Conservation (phyloP, 92 coral and sea anemone species). For the Phenganax marumi region DNA sequence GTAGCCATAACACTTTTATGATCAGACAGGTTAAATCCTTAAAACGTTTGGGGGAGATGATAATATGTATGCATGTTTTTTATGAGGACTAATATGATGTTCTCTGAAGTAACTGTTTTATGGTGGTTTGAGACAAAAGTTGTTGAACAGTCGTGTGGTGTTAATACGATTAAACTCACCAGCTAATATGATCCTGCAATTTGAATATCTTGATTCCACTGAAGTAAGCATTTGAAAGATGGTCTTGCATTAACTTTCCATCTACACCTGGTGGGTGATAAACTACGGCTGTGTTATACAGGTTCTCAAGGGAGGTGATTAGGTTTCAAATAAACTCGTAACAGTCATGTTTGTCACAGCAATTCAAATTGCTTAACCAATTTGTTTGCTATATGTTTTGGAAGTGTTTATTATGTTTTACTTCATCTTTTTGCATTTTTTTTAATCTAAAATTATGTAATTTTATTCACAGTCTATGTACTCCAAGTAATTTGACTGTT, state of each 20-base stretch:
- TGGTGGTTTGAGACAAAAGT: slow-evolving; percentile 50
- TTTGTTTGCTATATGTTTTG: too few relatives aligned
- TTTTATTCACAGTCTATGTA: too few relatives aligned
- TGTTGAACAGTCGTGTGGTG: slow-evolving; percentile 14
- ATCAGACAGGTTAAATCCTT: slow-evolving; percentile 50
- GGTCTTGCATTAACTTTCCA: slow-evolving; percentile 44
- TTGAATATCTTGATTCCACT: slow-evolving; percentile 48
- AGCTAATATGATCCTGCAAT: slow-evolving; percentile 48
- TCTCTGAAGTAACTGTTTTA: slow-evolving; percentile 49
- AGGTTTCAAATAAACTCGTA: slow-evolving; percentile 50
- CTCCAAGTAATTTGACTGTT: too few relatives aligned
- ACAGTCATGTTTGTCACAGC: slow-evolving; percentile 42
- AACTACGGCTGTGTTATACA: slow-evolving; percentile 40
- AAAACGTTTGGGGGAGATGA: slow-evolving; percentile 40
- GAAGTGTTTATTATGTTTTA: too few relatives aligned
- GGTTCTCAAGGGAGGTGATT: slow-evolving; percentile 38
- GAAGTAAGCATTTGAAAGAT: slow-evolving; percentile 38
- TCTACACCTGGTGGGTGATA: slow-evolving; percentile 49
- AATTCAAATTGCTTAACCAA: slow-evolving; percentile 30
- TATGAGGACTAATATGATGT: slow-evolving; percentile 29
- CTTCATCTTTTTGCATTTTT: too few relatives aligned
- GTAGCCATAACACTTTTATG: too few relatives aligned
- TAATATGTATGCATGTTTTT: slow-evolving; percentile 51
- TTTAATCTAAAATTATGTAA: too few relatives aligned
- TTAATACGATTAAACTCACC: slow-evolving; percentile 58